phyloP scores from a whole-genome alignment of 2,888 invertebrate genomes.

The Chrysolina oricalcia region DNA sequence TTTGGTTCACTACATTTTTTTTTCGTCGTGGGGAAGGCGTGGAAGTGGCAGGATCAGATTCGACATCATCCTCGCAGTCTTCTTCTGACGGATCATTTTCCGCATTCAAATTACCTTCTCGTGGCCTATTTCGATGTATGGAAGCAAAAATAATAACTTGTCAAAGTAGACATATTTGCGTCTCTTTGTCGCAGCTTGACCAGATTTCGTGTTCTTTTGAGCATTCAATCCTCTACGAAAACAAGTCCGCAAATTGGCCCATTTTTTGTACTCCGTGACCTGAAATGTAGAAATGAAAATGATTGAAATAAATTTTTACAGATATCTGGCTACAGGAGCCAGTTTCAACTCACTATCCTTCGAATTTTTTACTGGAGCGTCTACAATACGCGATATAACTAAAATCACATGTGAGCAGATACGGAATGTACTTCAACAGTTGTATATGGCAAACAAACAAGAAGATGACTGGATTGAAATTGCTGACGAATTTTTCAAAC shows the following conservation, averaged over 20 bases:
- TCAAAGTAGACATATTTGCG: constrained; percentile 26
- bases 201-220: constrained; percentile 4
- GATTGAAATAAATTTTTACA: neutral
- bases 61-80: neutral
- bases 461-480: constrained; percentile 24
- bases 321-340: neutral
- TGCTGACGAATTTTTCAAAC: constrained; percentile 22
- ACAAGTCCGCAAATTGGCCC: neutral
- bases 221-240: neutral
- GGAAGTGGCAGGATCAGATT: neutral
- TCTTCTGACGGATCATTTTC: too few species aligned
- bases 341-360: neutral
- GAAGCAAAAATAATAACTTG: constrained; percentile 19
- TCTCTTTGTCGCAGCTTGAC: constrained; percentile 12
- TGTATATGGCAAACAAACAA: too few species aligned
- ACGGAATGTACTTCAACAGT: neutral
- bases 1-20: too few species aligned
- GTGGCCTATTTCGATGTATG: neutral
- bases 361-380: neutral
- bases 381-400: neutral
- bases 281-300: neutral
- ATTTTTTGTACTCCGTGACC: constrained; percentile 3
- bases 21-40: neutral
- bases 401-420: neutral
- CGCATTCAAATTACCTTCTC: constrained; percentile 1